A percentile compares a stretch with the other conserved stretches of the same genome.
Evolutionary conservation across 23 tunicate genomes (phyloP).

Genomic region (Styela plicata): DNA sequence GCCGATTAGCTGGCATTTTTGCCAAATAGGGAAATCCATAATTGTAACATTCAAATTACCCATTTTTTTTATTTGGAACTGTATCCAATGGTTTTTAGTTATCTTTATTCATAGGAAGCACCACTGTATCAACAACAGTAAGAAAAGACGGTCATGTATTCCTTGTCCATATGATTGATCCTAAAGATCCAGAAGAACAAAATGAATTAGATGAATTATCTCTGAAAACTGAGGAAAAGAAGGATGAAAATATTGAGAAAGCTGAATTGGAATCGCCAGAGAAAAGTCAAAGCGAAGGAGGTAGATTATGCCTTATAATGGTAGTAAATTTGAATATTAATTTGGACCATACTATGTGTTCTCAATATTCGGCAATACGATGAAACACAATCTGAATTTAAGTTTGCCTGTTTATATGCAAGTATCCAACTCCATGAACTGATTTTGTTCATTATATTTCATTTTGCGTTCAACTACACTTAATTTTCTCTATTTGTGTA

Average conservation of each 20-base stretch:
- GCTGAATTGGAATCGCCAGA: constrained; percentile 58
- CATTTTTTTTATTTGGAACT: neutral
- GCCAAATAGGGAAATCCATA: neutral
- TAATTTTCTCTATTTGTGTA: too few relatives aligned
- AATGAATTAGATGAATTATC: constrained; percentile 45
- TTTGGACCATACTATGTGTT: too few relatives aligned
- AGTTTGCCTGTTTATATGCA: too few relatives aligned
- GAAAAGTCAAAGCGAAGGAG: constrained; percentile 22
- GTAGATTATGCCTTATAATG: neutral
- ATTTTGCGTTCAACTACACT: too few relatives aligned
- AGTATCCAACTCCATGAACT: too few relatives aligned
- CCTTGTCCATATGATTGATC: constrained; percentile 70
- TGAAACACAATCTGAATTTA: too few relatives aligned
- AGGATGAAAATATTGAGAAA: constrained; percentile 34
- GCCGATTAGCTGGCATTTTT: too few relatives aligned
- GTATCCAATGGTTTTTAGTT: neutral
- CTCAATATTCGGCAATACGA: too few relatives aligned
- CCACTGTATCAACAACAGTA: constrained; percentile 37
- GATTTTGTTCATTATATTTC: too few relatives aligned
- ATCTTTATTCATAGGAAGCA: constrained; percentile 39
- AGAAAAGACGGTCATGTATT: constrained; percentile 83
- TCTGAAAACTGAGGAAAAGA: constrained; percentile 5
- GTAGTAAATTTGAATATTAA: too few relatives aligned
- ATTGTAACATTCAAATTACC: neutral
- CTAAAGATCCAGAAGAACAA: constrained; percentile 55